phyloP scores from a whole-genome alignment of 2,113 vertebrate species.

The Zosterops hypoxanthus region DNA sequence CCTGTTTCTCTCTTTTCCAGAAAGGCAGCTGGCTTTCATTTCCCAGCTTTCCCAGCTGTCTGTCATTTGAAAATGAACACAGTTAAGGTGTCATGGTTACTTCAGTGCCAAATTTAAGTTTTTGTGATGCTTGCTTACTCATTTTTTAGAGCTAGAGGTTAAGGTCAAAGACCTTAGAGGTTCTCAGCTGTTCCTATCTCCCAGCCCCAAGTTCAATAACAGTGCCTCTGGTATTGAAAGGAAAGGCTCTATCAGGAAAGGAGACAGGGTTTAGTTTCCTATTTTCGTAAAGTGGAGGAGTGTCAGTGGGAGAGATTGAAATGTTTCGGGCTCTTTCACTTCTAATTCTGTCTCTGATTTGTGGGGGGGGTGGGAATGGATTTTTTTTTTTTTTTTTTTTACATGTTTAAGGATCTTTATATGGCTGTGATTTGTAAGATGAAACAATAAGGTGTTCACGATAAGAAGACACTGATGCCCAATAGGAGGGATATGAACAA shows the following conservation, averaged over 20 bases:
- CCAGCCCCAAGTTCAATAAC: not conserved
- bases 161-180: not conserved
- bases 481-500: not conserved
- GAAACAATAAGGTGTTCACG: fast-evolving
- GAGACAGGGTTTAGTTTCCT: not conserved
- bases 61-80: not conserved
- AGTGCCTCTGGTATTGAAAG: not conserved
- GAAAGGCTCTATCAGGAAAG: not conserved
- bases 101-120: not conserved
- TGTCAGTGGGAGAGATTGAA: not conserved
- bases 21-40: not conserved
- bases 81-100: not conserved
- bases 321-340: not conserved
- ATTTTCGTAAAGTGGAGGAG: not conserved
- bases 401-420: not conserved
- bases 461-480: not conserved
- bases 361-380: not conserved
- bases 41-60: not conserved
- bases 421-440: not conserved
- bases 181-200: not conserved
- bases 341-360: not conserved
- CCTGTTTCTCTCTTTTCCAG: not conserved
- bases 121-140: not conserved
- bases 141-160: not conserved
- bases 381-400: not conserved